Evolutionary conservation across 2,888 invertebrate species (phyloP).

Genomic region (Folsomia manolachei): DNA sequence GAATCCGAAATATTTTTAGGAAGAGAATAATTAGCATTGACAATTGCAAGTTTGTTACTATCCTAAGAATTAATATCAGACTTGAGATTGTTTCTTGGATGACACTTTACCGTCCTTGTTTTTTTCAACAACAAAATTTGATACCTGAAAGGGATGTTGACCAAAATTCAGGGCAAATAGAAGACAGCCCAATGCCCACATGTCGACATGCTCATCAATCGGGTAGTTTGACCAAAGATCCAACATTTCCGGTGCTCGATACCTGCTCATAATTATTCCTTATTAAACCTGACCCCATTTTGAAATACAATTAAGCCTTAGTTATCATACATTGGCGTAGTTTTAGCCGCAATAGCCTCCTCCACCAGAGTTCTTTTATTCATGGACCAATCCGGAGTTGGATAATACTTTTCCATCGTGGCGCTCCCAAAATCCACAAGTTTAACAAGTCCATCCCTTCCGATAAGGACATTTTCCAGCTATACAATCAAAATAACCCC

Average conservation of each 20-base stretch:
- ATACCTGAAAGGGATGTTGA: conserved; percentile 95
- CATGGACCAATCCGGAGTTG: conserved; percentile 40
- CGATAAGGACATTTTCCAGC: conserved; percentile 48
- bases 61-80: too few relatives aligned
- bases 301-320: conserved; percentile 8
- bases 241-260: conserved; percentile 96
- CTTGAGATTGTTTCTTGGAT: too few relatives aligned
- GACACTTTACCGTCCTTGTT: too few relatives aligned
- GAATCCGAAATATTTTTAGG: conserved; percentile 77
- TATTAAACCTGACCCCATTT: too few relatives aligned
- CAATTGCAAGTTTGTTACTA: conserved; percentile 90
- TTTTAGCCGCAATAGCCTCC: conserved; percentile 66
- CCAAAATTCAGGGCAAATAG: conserved; percentile 87
- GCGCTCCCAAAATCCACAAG: conserved; percentile 49
- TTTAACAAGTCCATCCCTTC: conserved; percentile 46
- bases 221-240: conserved; percentile 95
- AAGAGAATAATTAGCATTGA: conserved; percentile 90
- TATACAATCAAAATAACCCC: conserved; percentile 8
- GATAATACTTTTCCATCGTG: conserved; percentile 41
- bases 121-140: too few relatives aligned
- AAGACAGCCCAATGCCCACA: conserved; percentile 97
- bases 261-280: too few relatives aligned
- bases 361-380: conserved; percentile 42
- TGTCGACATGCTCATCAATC: conserved; percentile 84
- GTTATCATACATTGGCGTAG: conserved; percentile 68